Conservation (phyloP, 2,797 vertebrate genomes). For the Phataginus tetradactyla region DNA sequence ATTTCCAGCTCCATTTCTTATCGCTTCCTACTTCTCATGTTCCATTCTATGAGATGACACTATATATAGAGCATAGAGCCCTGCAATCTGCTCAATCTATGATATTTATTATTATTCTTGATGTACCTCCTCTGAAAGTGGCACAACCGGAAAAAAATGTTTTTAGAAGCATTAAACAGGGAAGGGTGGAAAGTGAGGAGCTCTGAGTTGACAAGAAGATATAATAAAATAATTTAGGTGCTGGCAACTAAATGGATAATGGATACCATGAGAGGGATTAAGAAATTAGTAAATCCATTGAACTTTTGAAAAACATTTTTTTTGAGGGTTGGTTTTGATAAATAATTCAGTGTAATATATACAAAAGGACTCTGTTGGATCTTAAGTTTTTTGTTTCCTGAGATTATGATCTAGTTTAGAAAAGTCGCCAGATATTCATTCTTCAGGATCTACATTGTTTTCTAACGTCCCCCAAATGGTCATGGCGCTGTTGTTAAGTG, state of each 20-base stretch:
- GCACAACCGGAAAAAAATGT: neutral
- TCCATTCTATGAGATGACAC: neutral
- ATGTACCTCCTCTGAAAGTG: neutral
- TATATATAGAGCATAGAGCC: neutral
- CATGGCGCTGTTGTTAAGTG: slow-evolving; percentile 43
- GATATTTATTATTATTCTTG: neutral
- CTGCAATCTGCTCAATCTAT: neutral
- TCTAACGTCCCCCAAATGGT: neutral
- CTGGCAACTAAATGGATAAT: neutral
- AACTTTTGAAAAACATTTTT: slow-evolving; percentile 23
- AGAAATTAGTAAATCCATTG: slow-evolving; percentile 11
- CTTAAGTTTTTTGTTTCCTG: slow-evolving; percentile 35
- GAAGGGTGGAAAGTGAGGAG: neutral
- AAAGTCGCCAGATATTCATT: slow-evolving; percentile 39
- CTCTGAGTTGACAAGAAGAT: neutral
- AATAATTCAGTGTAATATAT: slow-evolving; percentile 3
- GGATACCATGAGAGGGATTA: neutral
- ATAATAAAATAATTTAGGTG: neutral
- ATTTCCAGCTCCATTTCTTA: neutral
- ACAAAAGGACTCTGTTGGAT: slow-evolving; percentile 21
- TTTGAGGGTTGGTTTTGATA: slow-evolving; percentile 35
- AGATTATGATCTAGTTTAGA: slow-evolving; percentile 67
- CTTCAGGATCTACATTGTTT: slow-evolving; percentile 67
- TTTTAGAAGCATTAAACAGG: slow-evolving; percentile 34
- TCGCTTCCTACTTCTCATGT: neutral